Conservation (phyloP, 2,113 vertebrate genomes). For the Pollachius pollachius region DNA sequence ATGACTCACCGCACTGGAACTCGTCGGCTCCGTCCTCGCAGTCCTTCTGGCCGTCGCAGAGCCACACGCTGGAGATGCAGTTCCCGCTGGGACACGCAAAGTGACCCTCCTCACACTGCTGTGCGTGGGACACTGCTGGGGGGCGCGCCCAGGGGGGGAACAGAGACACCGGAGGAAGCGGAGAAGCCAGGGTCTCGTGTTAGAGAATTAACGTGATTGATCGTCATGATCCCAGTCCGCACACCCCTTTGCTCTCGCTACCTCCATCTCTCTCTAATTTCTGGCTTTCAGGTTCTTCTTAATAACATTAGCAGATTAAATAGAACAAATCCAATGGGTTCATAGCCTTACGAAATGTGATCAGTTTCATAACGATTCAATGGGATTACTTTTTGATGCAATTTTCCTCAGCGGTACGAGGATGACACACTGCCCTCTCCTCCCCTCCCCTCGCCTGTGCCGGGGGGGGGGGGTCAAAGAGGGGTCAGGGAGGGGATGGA, state of each 20-base stretch:
- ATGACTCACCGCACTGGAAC: slow-evolving; percentile 86
- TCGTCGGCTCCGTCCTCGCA: slow-evolving; percentile 97
- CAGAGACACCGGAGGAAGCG: slow-evolving; percentile 32
- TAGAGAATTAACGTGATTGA: slow-evolving; percentile 22
- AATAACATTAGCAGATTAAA: background rate
- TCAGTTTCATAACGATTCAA: no score
- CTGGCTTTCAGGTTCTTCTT: slow-evolving; percentile 30
- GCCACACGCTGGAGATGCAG: slow-evolving; percentile 97
- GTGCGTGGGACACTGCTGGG: slow-evolving; percentile 84
- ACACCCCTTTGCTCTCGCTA: slow-evolving; percentile 23
- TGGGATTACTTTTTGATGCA: background rate
- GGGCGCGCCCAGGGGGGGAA: slow-evolving; percentile 27
- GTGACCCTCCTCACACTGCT: slow-evolving; percentile 95
- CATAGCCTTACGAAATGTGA: no score
- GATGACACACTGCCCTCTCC: background rate
- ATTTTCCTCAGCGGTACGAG: background rate
- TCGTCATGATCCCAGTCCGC: slow-evolving; percentile 42
- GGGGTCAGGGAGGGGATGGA: background rate
- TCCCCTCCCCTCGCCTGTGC: background rate
- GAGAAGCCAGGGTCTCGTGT: slow-evolving; percentile 11
- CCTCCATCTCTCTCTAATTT: slow-evolving; percentile 44
- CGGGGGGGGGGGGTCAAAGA: background rate
- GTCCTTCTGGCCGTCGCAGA: slow-evolving; percentile 97
- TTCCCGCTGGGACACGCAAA: slow-evolving; percentile 97
- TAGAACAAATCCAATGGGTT: no score